Conservation (phyloP, 2,797 vertebrate species). For the Trachurus trachurus region DNA sequence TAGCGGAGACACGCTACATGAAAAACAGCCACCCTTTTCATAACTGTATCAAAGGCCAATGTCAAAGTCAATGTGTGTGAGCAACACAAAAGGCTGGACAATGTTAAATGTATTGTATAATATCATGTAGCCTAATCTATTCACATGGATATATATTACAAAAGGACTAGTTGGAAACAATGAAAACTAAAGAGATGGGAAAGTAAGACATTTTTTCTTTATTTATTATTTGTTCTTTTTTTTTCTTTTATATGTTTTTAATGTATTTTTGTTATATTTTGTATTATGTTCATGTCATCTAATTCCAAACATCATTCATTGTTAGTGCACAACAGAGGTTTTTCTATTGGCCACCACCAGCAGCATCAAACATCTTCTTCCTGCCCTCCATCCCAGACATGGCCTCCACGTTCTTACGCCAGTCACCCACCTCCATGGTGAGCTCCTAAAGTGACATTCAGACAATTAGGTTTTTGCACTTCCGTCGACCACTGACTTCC, state of each 20-base stretch:
- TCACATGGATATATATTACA: slow-evolving; percentile 14
- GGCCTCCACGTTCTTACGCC: slow-evolving; percentile 86
- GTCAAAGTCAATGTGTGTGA: neutral
- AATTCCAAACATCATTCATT: neutral
- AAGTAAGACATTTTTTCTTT: neutral
- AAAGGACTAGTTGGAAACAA: neutral
- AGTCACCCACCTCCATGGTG: slow-evolving; percentile 82
- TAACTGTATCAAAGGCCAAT: slow-evolving; percentile 8
- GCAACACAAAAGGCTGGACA: slow-evolving; percentile 1
- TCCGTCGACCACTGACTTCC: neutral
- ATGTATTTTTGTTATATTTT: neutral
- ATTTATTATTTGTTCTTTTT: neutral
- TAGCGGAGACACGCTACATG: neutral
- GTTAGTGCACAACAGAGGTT: neutral
- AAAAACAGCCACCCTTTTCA: slow-evolving; percentile 12
- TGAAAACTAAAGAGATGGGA: too few relatives aligned
- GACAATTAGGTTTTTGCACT: neutral
- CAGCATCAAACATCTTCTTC: slow-evolving; percentile 86
- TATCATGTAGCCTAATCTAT: slow-evolving; percentile 17
- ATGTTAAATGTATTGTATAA: slow-evolving; percentile 20
- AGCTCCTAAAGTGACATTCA: slow-evolving; percentile 65
- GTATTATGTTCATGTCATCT: neutral
- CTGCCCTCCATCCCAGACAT: slow-evolving; percentile 86
- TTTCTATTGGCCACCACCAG: slow-evolving; percentile 68
- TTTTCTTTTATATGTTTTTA: neutral